Evolutionary conservation across 2,113 vertebrate species (phyloP).

Genomic region (Callocephalon fimbriatum): DNA sequence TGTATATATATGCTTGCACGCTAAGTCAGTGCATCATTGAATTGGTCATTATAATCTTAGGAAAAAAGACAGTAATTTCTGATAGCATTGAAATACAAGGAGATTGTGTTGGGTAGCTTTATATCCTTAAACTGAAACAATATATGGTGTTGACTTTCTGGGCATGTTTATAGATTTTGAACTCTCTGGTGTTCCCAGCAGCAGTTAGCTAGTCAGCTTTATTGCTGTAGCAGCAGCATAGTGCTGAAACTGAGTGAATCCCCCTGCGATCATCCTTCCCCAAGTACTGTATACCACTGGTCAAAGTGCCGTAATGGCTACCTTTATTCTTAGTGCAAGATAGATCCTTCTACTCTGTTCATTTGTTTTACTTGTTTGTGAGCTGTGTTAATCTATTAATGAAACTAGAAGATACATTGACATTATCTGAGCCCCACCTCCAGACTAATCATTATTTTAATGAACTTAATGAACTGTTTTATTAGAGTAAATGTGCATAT

Average conservation of each 20-base stretch:
- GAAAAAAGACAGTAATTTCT: neutral
- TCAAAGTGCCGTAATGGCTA: neutral
- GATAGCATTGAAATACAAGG: neutral
- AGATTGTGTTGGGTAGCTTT: neutral
- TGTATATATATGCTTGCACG: neutral
- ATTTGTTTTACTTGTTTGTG: neutral
- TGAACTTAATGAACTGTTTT: neutral
- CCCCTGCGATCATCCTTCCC: neutral
- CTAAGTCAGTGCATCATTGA: neutral
- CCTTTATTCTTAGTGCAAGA: neutral
- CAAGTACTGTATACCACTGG: fast-evolving
- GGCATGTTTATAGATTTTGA: neutral
- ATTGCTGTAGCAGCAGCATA: neutral
- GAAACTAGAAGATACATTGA: neutral
- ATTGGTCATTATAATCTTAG: neutral
- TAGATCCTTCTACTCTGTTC: neutral
- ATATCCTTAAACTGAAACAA: neutral
- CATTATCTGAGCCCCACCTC: neutral
- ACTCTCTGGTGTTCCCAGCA: neutral
- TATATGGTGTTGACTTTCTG: neutral
- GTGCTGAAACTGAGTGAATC: neutral
- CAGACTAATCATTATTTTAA: neutral
- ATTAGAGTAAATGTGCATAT: neutral
- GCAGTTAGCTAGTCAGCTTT: neutral
- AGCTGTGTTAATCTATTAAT: neutral